Conservation (phyloP, 2,888 invertebrate species). For the Drosophila tanythrix region DNA sequence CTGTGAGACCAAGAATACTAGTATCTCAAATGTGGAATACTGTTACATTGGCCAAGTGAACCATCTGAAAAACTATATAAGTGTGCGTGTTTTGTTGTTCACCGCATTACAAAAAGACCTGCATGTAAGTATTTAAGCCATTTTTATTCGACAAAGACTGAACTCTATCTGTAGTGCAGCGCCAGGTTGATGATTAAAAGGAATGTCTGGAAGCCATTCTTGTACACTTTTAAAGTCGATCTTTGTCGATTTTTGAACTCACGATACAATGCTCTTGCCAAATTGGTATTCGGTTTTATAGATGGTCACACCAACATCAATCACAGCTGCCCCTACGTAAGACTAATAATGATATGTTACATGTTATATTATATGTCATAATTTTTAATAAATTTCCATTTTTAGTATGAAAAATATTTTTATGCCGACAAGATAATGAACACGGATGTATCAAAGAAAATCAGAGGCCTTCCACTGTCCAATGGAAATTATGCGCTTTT, state of each 20-base stretch:
- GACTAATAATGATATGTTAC: neutral
- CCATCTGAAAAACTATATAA: conserved; percentile 7
- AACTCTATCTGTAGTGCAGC: conserved; percentile 2
- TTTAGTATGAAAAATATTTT: conserved; percentile 17
- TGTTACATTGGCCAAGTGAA: conserved; percentile 11
- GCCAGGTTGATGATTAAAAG: conserved; percentile 7
- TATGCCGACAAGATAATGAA: conserved; percentile 12
- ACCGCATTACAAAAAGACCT: neutral
- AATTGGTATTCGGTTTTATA: conserved; percentile 17
- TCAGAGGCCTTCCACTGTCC: conserved; percentile 16
- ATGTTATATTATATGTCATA: neutral
- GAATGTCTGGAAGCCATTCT: conserved; percentile 35
- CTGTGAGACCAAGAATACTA: conserved; percentile 25
- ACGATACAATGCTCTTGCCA: conserved; percentile 38
- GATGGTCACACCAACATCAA: conserved; percentile 26
- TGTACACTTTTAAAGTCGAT: conserved; percentile 28
- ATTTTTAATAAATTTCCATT: neutral
- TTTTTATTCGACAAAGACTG: neutral
- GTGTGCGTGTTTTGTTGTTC: neutral
- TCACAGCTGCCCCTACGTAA: conserved; percentile 45
- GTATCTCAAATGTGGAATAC: neutral
- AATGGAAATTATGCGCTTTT: conserved; percentile 34
- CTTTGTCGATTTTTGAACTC: conserved; percentile 29
- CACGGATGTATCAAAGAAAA: conserved; percentile 14
- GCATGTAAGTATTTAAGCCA: conserved; percentile 7